A percentile compares a stretch with the other conserved stretches of the same genome.
Evolutionary conservation across 2,797 vertebrate genomes (phyloP).

Genomic region (Sebastes cheni): DNA sequence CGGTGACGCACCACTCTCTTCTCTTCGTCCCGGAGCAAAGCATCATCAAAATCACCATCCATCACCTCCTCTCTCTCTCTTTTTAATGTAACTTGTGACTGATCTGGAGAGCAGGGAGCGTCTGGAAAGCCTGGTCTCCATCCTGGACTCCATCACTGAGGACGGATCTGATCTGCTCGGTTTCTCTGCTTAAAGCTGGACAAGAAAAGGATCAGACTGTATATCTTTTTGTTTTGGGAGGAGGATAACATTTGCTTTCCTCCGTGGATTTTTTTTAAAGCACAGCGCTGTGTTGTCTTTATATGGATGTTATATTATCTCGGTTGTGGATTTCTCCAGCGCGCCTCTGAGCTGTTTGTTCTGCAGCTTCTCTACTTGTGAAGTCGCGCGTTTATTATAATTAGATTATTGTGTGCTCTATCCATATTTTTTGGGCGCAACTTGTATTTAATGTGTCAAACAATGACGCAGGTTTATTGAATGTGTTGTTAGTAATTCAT

Average conservation of each 20-base stretch:
- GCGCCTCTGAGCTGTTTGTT: conserved; percentile 5
- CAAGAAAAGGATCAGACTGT: conserved; percentile 44
- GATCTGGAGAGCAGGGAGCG: conserved; percentile 65
- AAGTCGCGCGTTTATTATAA: conserved; percentile 20
- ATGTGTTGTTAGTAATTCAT: not conserved
- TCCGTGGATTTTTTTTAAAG: conserved; percentile 53
- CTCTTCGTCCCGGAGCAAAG: conserved; percentile 83
- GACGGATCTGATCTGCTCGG: conserved; percentile 40
- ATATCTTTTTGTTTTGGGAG: not conserved
- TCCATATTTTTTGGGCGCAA: not conserved
- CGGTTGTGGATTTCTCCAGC: conserved; percentile 47
- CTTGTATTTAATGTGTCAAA: conserved; percentile 2
- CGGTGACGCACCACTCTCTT: conserved; percentile 84
- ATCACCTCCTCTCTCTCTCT: conserved; percentile 54
- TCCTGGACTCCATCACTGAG: conserved; percentile 25
- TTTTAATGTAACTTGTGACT: conserved; percentile 64
- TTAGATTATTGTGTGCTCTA: conserved; percentile 2
- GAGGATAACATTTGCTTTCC: conserved; percentile 33
- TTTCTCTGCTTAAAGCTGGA: conserved; percentile 48
- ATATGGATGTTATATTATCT: conserved; percentile 52
- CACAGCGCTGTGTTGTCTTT: conserved; percentile 1
- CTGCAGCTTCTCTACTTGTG: conserved; percentile 8
- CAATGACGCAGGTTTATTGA: conserved; percentile 37
- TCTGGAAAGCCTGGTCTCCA: conserved; percentile 61
- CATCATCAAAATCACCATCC: conserved; percentile 78